A percentile compares a stretch with the other conserved stretches of the same genome.
Conservation (phyloP, 2,888 invertebrate species). For the Ectropis crepuscularia region DNA sequence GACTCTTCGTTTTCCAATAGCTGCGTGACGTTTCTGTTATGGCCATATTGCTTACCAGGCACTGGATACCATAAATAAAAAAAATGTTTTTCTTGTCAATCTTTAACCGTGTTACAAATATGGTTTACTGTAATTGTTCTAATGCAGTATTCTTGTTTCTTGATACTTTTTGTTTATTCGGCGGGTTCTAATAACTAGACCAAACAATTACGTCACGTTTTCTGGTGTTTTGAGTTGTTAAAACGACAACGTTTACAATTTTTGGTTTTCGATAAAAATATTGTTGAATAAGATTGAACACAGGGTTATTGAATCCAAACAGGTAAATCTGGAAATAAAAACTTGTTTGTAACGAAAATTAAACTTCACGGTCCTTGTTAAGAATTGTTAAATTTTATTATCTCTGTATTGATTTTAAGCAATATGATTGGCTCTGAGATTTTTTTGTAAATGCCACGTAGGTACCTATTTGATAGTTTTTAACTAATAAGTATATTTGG, state of each 20-base stretch:
- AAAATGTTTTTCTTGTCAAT: background rate
- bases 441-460: no score
- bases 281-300: slow-evolving; percentile 6
- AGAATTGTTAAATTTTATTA: background rate
- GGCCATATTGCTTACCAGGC: no score
- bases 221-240: background rate
- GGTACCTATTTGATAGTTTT: no score
- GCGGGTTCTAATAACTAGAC: slow-evolving; percentile 6
- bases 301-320: slow-evolving; percentile 13
- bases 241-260: background rate
- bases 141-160: slow-evolving; percentile 3
- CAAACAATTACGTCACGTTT: slow-evolving; percentile 13
- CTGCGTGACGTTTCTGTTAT: no score
- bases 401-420: no score
- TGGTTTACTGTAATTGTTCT: slow-evolving; percentile 4
- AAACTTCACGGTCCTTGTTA: background rate
- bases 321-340: slow-evolving; percentile 14
- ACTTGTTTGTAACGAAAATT: slow-evolving; percentile 4
- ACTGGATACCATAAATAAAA: no score
- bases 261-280: slow-evolving; percentile 18
- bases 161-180: slow-evolving; percentile 2
- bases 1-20: no score
- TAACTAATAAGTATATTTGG: no score
- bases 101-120: slow-evolving; percentile 1
- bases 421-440: no score